Conservation (phyloP, 2,888 invertebrate genomes). For the Lasius platythorax region DNA sequence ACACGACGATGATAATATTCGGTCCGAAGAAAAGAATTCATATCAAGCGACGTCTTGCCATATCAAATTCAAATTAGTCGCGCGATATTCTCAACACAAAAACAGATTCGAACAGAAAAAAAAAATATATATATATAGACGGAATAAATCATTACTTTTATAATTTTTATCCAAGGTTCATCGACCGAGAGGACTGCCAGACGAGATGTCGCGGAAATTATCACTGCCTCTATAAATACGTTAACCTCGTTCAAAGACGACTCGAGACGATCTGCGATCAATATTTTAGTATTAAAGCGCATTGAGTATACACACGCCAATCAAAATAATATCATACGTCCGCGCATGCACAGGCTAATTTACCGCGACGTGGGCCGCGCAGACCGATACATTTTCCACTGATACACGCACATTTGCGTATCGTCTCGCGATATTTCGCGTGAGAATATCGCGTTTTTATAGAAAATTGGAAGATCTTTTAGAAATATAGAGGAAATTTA, state of each 20-base stretch:
- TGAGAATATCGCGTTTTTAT: conserved; percentile 10
- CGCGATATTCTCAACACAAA: not conserved
- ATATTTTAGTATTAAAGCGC: conserved; percentile 64
- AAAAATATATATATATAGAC: not conserved
- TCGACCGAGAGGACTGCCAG: not conserved
- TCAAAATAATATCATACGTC: conserved; percentile 66
- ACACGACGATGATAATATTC: not conserved
- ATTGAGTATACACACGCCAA: conserved; percentile 75
- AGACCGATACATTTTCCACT: conserved; percentile 10
- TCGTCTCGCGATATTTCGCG: conserved; percentile 15
- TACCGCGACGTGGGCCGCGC: conserved; percentile 62
- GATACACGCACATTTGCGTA: not conserved
- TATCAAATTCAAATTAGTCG: conserved; percentile 36
- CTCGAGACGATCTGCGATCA: conserved; percentile 69
- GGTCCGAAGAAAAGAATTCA: conserved; percentile 20
- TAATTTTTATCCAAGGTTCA: not conserved
- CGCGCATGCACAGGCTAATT: conserved; percentile 68
- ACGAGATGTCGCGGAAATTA: conserved; percentile 22
- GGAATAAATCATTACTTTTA: not conserved
- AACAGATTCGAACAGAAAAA: not conserved
- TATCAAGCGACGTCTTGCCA: conserved; percentile 45
- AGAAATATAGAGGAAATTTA: conserved; percentile 1
- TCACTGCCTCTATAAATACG: conserved; percentile 40
- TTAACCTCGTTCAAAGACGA: conserved; percentile 33
- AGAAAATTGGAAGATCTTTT: conserved; percentile 14